Percentiles rank a stretch among this genome's conserved stretches.
Evolutionary conservation across 2,888 invertebrate species (phyloP).

Genomic region (Patella caerulea): DNA sequence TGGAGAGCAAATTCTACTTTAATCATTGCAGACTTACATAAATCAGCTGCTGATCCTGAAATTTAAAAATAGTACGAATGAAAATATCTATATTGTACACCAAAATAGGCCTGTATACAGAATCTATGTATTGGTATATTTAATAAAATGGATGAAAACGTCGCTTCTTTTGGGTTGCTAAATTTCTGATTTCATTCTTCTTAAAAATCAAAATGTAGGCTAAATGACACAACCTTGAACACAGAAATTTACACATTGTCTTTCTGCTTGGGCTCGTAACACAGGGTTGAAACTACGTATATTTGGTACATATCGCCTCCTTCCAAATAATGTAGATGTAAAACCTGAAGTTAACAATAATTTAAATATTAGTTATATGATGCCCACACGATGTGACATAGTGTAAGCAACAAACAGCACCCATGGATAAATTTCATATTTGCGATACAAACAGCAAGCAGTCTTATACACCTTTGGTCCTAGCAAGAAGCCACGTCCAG

Average conservation of each 20-base stretch:
- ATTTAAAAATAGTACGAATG: neutral
- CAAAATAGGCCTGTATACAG: no score
- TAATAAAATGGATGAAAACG: no score
- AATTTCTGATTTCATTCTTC: neutral
- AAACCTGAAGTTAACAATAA: slow-evolving; percentile 44
- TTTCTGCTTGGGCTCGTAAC: slow-evolving; percentile 61
- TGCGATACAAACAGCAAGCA: neutral
- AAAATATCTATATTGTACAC: no score
- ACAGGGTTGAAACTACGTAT: slow-evolving; percentile 47
- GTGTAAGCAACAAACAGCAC: neutral
- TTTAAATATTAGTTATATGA: no score
- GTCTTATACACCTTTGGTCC: no score
- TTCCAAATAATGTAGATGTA: slow-evolving; percentile 56
- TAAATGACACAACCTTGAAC: slow-evolving; percentile 59
- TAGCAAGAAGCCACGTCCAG: no score
- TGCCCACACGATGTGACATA: no score
- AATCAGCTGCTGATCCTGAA: slow-evolving; percentile 67
- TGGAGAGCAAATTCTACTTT: slow-evolving; percentile 54
- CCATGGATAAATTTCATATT: neutral
- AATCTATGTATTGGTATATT: no score
- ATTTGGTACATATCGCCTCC: slow-evolving; percentile 57
- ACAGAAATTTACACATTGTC: slow-evolving; percentile 68
- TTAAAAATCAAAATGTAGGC: neutral
- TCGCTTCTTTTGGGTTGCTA: neutral
- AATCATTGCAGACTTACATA: slow-evolving; percentile 68